Conservation (phyloP, 2,888 invertebrate species). For the Podabrus alpinus region DNA sequence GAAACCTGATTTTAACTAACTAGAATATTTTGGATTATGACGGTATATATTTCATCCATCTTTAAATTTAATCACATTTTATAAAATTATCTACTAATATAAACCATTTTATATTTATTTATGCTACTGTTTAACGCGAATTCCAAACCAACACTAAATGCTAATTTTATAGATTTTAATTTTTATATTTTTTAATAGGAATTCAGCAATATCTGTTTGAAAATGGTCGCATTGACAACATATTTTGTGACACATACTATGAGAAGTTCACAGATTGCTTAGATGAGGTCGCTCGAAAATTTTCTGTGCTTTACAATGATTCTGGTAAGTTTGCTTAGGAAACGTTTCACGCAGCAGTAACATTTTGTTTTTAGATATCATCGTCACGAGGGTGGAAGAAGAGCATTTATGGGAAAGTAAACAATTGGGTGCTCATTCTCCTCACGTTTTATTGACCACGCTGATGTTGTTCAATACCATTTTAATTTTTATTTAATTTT, state of each 20-base stretch:
- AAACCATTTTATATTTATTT: too few species aligned
- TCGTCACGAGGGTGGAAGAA: constrained; percentile 92
- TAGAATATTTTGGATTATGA: too few species aligned
- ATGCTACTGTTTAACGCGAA: too few species aligned
- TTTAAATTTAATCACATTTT: too few species aligned
- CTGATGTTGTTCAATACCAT: constrained; percentile 96
- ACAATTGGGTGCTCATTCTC: constrained; percentile 93
- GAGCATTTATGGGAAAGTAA: constrained; percentile 96
- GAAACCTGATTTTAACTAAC: too few species aligned
- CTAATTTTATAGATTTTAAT: neutral
- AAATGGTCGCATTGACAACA: constrained; percentile 91
- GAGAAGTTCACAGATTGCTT: constrained; percentile 91
- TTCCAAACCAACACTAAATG: too few species aligned
- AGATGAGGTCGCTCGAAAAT: constrained; percentile 86
- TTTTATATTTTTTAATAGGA: constrained; percentile 59
- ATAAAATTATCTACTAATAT: too few species aligned
- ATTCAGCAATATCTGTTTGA: constrained; percentile 94
- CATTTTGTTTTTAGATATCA: constrained; percentile 68
- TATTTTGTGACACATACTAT: constrained; percentile 91
- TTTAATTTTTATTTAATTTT: too few species aligned
- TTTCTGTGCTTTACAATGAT: constrained; percentile 81
- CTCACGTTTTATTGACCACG: constrained; percentile 89
- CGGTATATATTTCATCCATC: too few species aligned
- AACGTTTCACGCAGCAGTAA: neutral
- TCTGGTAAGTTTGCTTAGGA: constrained; percentile 68